Evolutionary conservation across 2,888 invertebrate species (phyloP).

Genomic region (Eumacrocentrus americanus): DNA sequence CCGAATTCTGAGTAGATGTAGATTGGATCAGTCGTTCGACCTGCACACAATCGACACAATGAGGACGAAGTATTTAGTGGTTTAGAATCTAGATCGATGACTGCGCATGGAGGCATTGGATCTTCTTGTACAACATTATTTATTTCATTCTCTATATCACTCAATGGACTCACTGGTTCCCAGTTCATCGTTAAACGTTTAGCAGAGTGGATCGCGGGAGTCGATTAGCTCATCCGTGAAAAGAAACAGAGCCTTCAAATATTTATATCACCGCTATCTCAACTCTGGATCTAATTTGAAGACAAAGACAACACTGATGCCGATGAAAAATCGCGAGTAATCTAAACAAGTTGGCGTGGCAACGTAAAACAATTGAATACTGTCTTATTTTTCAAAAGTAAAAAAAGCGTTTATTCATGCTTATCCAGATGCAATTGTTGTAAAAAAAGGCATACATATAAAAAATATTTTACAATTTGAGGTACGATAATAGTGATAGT

Average conservation of each 20-base stretch:
- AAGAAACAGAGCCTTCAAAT: background rate
- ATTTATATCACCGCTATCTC: no score
- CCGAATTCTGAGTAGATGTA: conserved; percentile 50
- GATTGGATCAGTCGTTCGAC: conserved; percentile 43
- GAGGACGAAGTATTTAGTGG: background rate
- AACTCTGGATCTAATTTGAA: no score
- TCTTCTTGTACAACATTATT: conserved; percentile 49
- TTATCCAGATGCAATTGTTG: background rate
- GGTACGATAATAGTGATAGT: no score
- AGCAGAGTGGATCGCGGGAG: no score
- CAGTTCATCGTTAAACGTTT: background rate
- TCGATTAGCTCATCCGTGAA: background rate
- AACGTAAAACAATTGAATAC: conserved; percentile 41
- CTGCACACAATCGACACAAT: conserved; percentile 48
- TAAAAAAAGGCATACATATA: no score
- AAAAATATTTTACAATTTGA: no score
- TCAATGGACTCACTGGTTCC: background rate
- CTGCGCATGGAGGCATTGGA: conserved; percentile 41
- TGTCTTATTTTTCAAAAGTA: background rate
- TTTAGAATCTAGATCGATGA: conserved; percentile 35
- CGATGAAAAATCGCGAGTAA: background rate
- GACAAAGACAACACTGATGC: background rate
- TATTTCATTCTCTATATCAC: conserved; percentile 33
- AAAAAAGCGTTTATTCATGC: background rate
- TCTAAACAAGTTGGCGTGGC: conserved; percentile 41